Conservation (phyloP, 2,888 invertebrate species). For the Liopterus haemorrhoidalis region DNA sequence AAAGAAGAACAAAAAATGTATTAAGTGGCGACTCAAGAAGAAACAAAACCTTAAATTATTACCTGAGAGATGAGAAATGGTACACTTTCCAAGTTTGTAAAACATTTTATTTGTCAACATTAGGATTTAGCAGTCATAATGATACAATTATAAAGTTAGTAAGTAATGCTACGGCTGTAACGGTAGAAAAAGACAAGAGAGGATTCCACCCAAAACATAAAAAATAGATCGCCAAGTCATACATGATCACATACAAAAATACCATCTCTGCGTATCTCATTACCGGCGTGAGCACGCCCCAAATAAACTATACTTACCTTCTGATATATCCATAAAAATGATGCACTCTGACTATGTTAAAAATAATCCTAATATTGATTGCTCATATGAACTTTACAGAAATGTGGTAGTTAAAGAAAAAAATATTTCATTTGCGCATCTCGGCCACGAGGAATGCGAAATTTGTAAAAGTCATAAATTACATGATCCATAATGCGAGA, state of each 20-base stretch:
- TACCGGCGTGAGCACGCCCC: slow-evolving; percentile 26
- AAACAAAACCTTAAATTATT: too few species aligned
- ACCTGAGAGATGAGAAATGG: too few species aligned
- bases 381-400: too few species aligned
- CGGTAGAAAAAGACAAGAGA: slow-evolving; percentile 7
- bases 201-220: slow-evolving; percentile 20
- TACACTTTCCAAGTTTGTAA: too few species aligned
- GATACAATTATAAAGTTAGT: too few species aligned
- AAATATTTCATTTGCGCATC: slow-evolving; percentile 29
- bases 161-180: too few species aligned
- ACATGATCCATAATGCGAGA: too few species aligned
- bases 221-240: slow-evolving; percentile 19
- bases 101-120: too few species aligned
- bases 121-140: too few species aligned
- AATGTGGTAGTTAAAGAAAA: slow-evolving; percentile 20
- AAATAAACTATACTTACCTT: slow-evolving; percentile 23
- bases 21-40: too few species aligned
- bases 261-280: slow-evolving; percentile 16
- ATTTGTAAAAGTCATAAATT: slow-evolving; percentile 17
- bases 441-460: slow-evolving; percentile 29
- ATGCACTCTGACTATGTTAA: slow-evolving; percentile 25
- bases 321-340: slow-evolving; percentile 18
- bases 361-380: slow-evolving; percentile 20
- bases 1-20: too few species aligned
- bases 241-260: slow-evolving; percentile 13